Evolutionary conservation across 2,888 invertebrate genomes (phyloP).

Genomic region (Blera fallax): DNA sequence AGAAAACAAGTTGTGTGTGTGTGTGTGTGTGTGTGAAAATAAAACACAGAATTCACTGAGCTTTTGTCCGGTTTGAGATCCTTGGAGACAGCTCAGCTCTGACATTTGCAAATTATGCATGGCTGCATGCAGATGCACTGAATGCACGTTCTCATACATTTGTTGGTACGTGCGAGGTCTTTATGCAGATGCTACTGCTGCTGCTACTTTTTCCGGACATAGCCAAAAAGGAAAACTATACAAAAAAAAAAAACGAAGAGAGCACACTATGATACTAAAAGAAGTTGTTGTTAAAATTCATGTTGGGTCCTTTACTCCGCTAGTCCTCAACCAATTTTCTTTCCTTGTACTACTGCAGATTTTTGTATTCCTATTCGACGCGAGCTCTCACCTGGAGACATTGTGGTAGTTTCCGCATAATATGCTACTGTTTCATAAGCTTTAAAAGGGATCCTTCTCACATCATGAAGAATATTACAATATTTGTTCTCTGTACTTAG

Average conservation of each 20-base stretch:
- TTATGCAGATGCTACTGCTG: constrained; percentile 53
- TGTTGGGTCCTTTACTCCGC: neutral
- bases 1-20: neutral
- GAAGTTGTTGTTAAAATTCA: constrained; percentile 27
- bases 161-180: constrained; percentile 58
- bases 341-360: neutral
- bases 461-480: constrained; percentile 59
- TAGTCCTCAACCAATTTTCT: neutral
- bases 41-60: constrained; percentile 41
- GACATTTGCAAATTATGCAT: constrained; percentile 72
- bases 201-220: constrained; percentile 38
- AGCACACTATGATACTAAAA: neutral
- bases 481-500: constrained; percentile 30
- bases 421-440: constrained; percentile 45
- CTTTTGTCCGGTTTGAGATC: constrained; percentile 63
- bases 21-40: neutral
- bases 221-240: constrained; percentile 21
- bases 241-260: neutral
- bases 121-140: constrained; percentile 63
- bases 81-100: constrained; percentile 67
- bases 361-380: constrained; percentile 27
- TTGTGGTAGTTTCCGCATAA: constrained; percentile 44
- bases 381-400: constrained; percentile 47
- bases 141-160: constrained; percentile 58
- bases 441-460: constrained; percentile 48